A percentile compares a stretch with the other conserved stretches of the same genome.
phyloP scores from a whole-genome alignment of 2,888 invertebrate genomes.

The Drosophila incognita region DNA sequence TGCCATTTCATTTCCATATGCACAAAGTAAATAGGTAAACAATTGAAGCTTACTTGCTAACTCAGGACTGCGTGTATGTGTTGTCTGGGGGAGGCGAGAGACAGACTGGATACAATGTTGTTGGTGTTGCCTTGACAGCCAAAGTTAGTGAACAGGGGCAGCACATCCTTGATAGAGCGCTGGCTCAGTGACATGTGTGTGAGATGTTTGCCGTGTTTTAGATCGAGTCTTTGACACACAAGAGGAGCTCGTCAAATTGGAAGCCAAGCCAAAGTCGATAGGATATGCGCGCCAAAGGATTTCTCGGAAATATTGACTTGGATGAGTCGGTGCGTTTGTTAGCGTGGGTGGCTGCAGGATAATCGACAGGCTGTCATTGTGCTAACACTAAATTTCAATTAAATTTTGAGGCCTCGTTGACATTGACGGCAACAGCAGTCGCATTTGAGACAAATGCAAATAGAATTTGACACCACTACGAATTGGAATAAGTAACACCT shows the following conservation, averaged over 20 bases:
- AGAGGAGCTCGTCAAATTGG: conserved; percentile 67
- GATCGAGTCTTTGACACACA: conserved; percentile 64
- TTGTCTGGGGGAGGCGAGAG: conserved; percentile 4
- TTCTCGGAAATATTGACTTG: conserved; percentile 57
- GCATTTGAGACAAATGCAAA: conserved; percentile 50
- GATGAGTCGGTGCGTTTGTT: conserved; percentile 8
- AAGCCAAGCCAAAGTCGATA: conserved; percentile 65
- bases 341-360: conserved; percentile 44
- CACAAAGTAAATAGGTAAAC: conserved; percentile 76
- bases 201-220: conserved; percentile 68
- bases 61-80: conserved; percentile 28
- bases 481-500: conserved; percentile 23
- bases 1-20: conserved; percentile 79
- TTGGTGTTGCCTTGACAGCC: conserved; percentile 60
- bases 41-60: conserved; percentile 59
- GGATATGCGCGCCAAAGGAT: conserved; percentile 71
- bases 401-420: conserved; percentile 72
- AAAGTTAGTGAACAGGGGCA: conserved; percentile 20
- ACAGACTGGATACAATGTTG: conserved; percentile 29
- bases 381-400: conserved; percentile 80
- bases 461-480: conserved; percentile 31
- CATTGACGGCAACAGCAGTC: conserved; percentile 52
- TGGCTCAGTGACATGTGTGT: conserved; percentile 75
- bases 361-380: conserved; percentile 73
- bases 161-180: conserved; percentile 32